Evolutionary conservation across 2,797 vertebrate genomes (phyloP), one percentile per base, ranked within the genome.

Genomic region (Phoebastria nigripes): DNA sequence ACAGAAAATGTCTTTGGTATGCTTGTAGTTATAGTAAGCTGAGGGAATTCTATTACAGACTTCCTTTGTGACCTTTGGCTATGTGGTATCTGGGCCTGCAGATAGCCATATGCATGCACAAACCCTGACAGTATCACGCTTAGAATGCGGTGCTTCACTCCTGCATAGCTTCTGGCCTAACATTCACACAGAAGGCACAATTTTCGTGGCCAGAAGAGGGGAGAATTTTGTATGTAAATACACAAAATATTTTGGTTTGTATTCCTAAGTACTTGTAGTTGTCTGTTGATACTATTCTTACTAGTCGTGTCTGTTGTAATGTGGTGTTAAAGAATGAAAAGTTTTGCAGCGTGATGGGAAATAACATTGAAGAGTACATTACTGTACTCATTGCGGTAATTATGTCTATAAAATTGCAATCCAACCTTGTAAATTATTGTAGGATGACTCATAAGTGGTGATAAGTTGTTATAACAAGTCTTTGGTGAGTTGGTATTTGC

Each of bases 401-500:
- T 81, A 54, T 2, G 1, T 71, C 77, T 87, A 52, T 82, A 82
- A 95, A 94, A 82, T 65, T 80, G 78, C 25, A 74, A 51, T 67
- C 29, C 71, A 87, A 31, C 52, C 41, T 79, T 71, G 59, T 82
- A 67, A 90, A 87, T 65, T 82, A 39, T 49, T 89, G 63, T 54
- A 80, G 39, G 47, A 85, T 84, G 85, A 74, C 55, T 93, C 58
- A 10, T 61, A 85, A 82, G 47, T 56, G 80, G 63, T 20, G 52
- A 41, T 77, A 89, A 80, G 12, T 63, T 94, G 63, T 66, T 74
- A 25, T 59, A 93, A 88, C 26, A 83, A 72, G 41, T 61, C 29
- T 95, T 92, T 49, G 59, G 66, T 58, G 83, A 80, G 59, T 67
- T 87, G 47, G 14, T 90, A 37, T 87, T 96, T 92, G 71, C 67